Conservation (phyloP, 1,140 invertebrate species). For the Drosophila bocki region DNA sequence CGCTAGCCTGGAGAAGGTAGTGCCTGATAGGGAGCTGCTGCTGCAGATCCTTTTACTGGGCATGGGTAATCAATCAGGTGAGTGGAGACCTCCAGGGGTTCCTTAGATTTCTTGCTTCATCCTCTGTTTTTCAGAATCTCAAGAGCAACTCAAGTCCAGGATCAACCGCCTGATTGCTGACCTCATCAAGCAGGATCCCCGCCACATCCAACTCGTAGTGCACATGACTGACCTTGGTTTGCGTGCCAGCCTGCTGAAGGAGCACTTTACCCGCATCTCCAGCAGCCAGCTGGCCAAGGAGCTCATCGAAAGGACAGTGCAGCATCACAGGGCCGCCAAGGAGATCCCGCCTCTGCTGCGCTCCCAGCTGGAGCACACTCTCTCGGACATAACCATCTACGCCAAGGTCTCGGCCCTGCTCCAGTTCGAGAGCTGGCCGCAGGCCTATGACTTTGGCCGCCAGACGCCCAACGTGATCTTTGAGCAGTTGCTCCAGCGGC, state of each 20-base stretch:
- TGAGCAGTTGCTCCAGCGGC: constrained; percentile 85
- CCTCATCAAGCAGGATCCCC: constrained; percentile 61
- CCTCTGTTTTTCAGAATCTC: constrained; percentile 20
- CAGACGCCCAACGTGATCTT: constrained; percentile 86
- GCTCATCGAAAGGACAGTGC: constrained; percentile 72
- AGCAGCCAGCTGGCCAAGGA: constrained; percentile 73
- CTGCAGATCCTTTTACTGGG: constrained; percentile 66
- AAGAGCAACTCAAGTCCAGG: background rate
- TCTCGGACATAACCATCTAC: constrained; percentile 86
- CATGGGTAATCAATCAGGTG: constrained; percentile 51
- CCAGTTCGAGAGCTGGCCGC: constrained; percentile 85
- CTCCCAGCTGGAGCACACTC: constrained; percentile 74
- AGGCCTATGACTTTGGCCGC: constrained; percentile 85
- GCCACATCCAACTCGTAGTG: constrained; percentile 54
- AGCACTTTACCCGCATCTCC: constrained; percentile 78
- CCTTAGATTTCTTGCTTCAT: background rate
- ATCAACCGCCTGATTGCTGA: constrained; percentile 55
- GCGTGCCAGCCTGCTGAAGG: constrained; percentile 77
- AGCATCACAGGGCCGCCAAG: constrained; percentile 58
- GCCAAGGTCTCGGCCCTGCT: constrained; percentile 84
- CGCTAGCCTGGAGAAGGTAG: constrained; percentile 13
- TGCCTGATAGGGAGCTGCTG: constrained; percentile 30
- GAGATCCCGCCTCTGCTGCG: constrained; percentile 69
- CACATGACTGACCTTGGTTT: constrained; percentile 71
- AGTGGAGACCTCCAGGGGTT: background rate